Evolutionary conservation across 1,140 invertebrate genomes (phyloP).

Genomic region (Ladona fulva): DNA sequence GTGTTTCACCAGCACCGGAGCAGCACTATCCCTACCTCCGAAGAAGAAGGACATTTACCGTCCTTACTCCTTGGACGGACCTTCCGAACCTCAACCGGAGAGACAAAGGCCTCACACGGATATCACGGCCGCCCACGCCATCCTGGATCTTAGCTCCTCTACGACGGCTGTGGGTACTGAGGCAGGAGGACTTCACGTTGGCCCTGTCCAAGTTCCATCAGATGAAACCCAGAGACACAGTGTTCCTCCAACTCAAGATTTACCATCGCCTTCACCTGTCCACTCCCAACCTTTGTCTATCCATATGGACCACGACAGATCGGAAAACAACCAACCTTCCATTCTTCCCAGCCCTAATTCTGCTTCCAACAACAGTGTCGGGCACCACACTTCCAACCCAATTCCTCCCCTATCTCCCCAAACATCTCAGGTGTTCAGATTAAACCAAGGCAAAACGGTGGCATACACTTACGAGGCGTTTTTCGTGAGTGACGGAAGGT

Average conservation of each 20-base stretch:
- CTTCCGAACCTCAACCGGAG: slow-evolving; percentile 22
- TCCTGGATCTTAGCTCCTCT: slow-evolving; percentile 74
- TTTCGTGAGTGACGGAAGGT: slow-evolving; percentile 86
- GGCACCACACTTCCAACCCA: slow-evolving; percentile 27
- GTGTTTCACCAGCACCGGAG: slow-evolving; percentile 74
- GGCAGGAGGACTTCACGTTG: not conserved
- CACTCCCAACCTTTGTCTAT: not conserved
- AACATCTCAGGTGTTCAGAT: slow-evolving; percentile 32
- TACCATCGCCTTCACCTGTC: not conserved
- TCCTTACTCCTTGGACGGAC: slow-evolving; percentile 67
- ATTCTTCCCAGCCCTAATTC: not conserved
- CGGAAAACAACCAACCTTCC: not conserved
- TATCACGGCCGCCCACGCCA: slow-evolving; percentile 73
- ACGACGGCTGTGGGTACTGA: slow-evolving; percentile 48
- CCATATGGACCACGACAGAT: not conserved
- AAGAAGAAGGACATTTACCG: slow-evolving; percentile 83
- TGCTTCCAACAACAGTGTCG: slow-evolving; percentile 19
- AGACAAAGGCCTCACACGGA: slow-evolving; percentile 43
- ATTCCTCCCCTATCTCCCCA: slow-evolving; percentile 31
- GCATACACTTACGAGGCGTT: slow-evolving; percentile 92
- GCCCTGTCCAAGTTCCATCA: slow-evolving; percentile 39
- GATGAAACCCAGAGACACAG: slow-evolving; percentile 33
- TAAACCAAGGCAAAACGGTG: slow-evolving; percentile 53
- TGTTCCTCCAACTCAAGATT: slow-evolving; percentile 25
- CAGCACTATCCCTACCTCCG: slow-evolving; percentile 66